Base-by-base conservation (phyloP, 2,797 vertebrate genomes). In the Tympanoctomys barrerae region DNA sequence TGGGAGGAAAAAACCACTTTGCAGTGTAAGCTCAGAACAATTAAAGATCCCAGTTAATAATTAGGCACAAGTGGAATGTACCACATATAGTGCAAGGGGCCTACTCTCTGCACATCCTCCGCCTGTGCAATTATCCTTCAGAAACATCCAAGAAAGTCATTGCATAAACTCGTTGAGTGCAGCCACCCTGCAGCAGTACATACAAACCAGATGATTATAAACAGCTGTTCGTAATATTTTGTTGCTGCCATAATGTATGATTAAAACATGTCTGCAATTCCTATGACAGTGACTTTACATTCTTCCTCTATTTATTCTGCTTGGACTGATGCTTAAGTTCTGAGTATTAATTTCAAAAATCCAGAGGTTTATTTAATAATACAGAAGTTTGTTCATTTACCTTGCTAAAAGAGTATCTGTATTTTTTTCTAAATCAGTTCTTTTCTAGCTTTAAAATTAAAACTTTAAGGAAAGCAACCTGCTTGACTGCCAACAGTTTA, bases 141-240 rank as follows among this genome's bases (percentile, higher is more conserved):
- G 98, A 98, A 99, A 98, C 98, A 98, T 98, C 98, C 98, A 98
- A 99, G 98, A 98, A 98, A 99, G 98, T 98, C 98, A 99, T 98
- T 98, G 98, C 98, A 98, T 97, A 99, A 98, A 98, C 98, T 99
- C 98, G 97, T 98, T 98, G 98, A 99, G 98, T 98, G 98, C 98
- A 99, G 98, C 98, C 98, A 98, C 96, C 98, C 98, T 99, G 98
- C 98, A 99, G 98, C 98, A 99, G 98, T 99, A 99, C 98, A 98
- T 98, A 99, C 98, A 99, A 99, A 99, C 96, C 98, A 99, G 97
- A 98, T 98, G 98, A 98, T 98, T 98, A 99, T 99, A 98, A 98
- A 99, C 97, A 99, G 98, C 98, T 98, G 98, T 98, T 98, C 98
- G 88, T 96, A 98, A 97, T 94, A 96, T 97, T 98, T 97, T 94